phyloP scores from a whole-genome alignment of 2,113 vertebrate species.

The Zosterops lateralis region DNA sequence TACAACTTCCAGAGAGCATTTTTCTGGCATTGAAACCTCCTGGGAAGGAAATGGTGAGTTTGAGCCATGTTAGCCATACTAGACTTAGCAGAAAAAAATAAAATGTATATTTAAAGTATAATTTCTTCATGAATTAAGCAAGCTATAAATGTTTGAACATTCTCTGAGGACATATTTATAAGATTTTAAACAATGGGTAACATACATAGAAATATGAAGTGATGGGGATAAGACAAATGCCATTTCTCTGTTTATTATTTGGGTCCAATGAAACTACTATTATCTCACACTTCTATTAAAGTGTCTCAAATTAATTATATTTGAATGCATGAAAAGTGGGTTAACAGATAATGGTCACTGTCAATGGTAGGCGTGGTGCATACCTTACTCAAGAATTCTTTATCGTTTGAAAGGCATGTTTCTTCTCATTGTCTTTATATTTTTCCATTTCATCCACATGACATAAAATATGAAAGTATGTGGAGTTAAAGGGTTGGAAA shows the following conservation, averaged over 20 bases:
- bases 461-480: not conserved
- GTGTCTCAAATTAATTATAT: not conserved
- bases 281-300: not conserved
- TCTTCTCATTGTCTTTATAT: not conserved
- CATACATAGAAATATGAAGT: not conserved
- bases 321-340: not conserved
- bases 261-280: not conserved
- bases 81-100: not conserved
- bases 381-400: not conserved
- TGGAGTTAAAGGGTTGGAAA: not conserved
- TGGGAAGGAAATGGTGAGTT: not conserved
- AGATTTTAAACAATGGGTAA: not conserved
- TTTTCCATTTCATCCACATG: not conserved
- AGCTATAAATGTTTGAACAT: not conserved
- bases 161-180: not conserved
- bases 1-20: not conserved
- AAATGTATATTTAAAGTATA: not conserved
- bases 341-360: not conserved
- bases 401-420: not conserved
- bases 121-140: slow-evolving; percentile 32
- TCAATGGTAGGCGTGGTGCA: not conserved
- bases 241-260: not conserved
- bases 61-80: not conserved
- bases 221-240: not conserved
- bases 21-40: not conserved